Base-by-base conservation (phyloP, 2,113 vertebrate species). In the Platysteira castanea region DNA sequence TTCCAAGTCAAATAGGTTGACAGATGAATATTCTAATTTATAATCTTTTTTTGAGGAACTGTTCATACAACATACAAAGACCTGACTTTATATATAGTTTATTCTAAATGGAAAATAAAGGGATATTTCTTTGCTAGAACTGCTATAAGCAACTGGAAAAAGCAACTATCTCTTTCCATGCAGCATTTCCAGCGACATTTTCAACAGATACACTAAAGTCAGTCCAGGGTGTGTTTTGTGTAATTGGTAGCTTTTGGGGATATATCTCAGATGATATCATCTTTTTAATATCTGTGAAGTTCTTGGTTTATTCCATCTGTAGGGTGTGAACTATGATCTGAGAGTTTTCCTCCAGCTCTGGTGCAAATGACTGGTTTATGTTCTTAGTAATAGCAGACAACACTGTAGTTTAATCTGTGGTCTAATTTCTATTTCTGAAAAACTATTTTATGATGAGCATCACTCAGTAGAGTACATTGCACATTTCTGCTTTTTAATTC, bases 261-360 rank as follows among this genome's bases (percentile, higher is more conserved):
- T 50, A 39, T 41, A 70, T 75, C 44, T 92, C 61, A 79, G 44
- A 87, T 76, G 60, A 84, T 79, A n/a, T 71, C 24, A 64, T 84
- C 65, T 64, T 77, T 88, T 89, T 71, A 94, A 10, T 76, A 61
- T 84, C 65, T 82, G 16, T 81, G 53, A 82, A 15, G 10, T 84
- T 89, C 37, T 87, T 76, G 26, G 57, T 76, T 89, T 93, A 49
- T 44, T 89, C 57, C 70, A 76, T 94, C 82, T 95, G 74, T 53
- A 76, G 84, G 49, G 74, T 89, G 81, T 94, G 80, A 93, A 57
- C 65, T 63, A 68, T 91, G 94, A 94, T 65, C 69, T 96, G 79
- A 93, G n/a, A 57, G 16, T 50, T 82, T 95, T 85, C 57, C 73
- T 82, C 65, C 61, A 73, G 67, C n/a, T 57, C 61, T 41, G 19